Percentiles rank a stretch among this genome's conserved stretches.
These are phyloP conservation scores for Dromaius novaehollandiae DNA, from an alignment of 2,113 vertebrate genomes.

Conservation along the genomic window DNA sequence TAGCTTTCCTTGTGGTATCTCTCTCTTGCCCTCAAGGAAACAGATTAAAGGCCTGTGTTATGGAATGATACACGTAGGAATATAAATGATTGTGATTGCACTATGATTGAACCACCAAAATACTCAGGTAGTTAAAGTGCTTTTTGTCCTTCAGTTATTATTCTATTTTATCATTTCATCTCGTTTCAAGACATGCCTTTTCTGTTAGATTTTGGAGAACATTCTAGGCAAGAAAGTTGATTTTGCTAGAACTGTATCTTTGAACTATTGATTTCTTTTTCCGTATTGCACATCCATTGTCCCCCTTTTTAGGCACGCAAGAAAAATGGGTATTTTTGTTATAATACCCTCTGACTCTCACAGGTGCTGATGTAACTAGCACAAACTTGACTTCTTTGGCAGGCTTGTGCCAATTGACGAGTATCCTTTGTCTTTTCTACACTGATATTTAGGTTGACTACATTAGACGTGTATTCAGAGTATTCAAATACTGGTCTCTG, in stretches of 20 bases:
- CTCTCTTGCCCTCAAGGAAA: background rate
- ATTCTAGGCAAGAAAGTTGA: constrained; percentile 30
- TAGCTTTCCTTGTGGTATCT: background rate
- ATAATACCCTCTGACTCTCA: background rate
- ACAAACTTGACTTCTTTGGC: background rate
- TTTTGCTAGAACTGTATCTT: constrained; percentile 1
- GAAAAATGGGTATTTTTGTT: background rate
- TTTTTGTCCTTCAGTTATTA: constrained; percentile 41
- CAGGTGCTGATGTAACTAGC: background rate
- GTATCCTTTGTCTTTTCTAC: background rate
- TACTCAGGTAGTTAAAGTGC: constrained; percentile 44
- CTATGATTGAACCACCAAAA: constrained; percentile 48
- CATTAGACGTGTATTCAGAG: background rate
- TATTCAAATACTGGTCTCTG: background rate
- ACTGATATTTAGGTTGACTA: background rate
- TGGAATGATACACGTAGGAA: background rate
- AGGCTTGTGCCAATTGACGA: background rate
- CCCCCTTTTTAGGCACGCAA: background rate
- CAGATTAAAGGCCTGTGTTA: constrained; percentile 6
- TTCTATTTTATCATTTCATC: constrained; percentile 31
- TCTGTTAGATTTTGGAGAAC: constrained; percentile 12
- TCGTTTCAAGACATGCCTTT: constrained; percentile 12
- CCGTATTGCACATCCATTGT: constrained; percentile 1
- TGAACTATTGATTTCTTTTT: constrained; percentile 46
- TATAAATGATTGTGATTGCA: constrained; percentile 1